Base-by-base conservation (phyloP, 2,888 invertebrate genomes). In the Aporophyla lueneburgensis region DNA sequence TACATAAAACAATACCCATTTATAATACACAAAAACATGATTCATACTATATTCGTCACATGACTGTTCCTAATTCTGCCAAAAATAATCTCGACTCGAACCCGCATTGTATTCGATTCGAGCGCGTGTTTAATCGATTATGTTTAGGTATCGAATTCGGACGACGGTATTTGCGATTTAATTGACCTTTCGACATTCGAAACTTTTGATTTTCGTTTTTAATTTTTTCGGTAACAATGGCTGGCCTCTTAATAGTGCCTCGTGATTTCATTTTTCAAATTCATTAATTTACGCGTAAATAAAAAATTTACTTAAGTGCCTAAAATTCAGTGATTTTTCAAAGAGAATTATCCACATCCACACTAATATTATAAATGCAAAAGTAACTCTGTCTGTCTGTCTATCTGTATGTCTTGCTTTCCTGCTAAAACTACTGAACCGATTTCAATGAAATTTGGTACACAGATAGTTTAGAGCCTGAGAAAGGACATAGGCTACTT, bases 81-180 rank as follows among this genome's bases (percentile, higher is more conserved):
- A 80, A 87, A 88, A 87, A 88, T 87, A 89, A 91, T 88, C 86
- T 71, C 76, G 79, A 81, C 69, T 84, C 86, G 78, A 87, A 89
- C 87, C 80, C 84, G 91, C 91, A 93, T 95, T 94, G 94, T 92
- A 87, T 93, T 92, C 93, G 91, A 93, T 93, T 86, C 85, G 91
- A 89, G 89, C 92, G 93, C 95, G 95, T 95, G 95, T 93, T 95
- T 92, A 96, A 96, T 96, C 95, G 94, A 96, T 96, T 96, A 92
- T 91, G 89, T 93, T 94, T 94, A 94, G 94, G 95, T 92, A 92
- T 95, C 94, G 93, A 93, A 93, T 95, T 93, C 93, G 87, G 88
- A 81, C 87, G 89, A 85, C 87, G 88, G 91, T 90, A 87, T 92
- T 91, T 87, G 87, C 78, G 80, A 87, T 91, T 89, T 88, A 89